Evolutionary conservation across 2,888 invertebrate species (phyloP), one percentile per base, ranked within the genome.

Genomic region (Metopia argyrocephala): DNA sequence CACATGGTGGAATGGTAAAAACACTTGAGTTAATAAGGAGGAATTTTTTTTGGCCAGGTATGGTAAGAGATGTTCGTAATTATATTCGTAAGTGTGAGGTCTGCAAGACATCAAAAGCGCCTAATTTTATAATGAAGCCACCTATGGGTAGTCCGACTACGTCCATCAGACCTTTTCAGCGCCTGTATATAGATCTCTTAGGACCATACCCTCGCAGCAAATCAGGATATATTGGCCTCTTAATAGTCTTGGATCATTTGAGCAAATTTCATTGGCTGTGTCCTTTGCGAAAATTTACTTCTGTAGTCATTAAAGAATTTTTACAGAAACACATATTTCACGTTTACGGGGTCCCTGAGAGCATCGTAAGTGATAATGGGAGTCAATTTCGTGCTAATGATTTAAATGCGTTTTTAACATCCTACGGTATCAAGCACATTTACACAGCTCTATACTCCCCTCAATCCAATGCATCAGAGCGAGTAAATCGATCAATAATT

Each of bases 51-150:
- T 70, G 76, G 70, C 66, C 71, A 20, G 71, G 79, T 1, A 38
- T 82, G 12, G 68, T 65, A n/a, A 45, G 18, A 3, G 57, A 82
- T 12, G 78, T 78, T 18, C 54, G 74, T 0, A 54, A 75, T 0
- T n/a, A n/a, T n/a, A n/a, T n/a, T n/a, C n/a, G n/a, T n/a, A n/a
- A n/a, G n/a, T n/a, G n/a, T n/a, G n/a, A 81, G 20, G 21, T 69
- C 0, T 82, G 78, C 20, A 75, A 76, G 20, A 21, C n/a, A 9
- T 57, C 78, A 1, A 82, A 79, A 48, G 48, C 82, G 0, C 76
- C 79, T 3, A 82, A 76, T 27, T 21, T 59, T 21, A 7, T 59
- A 2, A 59, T 38, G 38, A 59, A 21, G 15, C 70, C 70, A 6
- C 59, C 46, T 12, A 70, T 70, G 61, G 61, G 61, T 5, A 25